Evolutionary conservation across 1,140 invertebrate species (phyloP).

Genomic region (Philaenus spumarius): DNA sequence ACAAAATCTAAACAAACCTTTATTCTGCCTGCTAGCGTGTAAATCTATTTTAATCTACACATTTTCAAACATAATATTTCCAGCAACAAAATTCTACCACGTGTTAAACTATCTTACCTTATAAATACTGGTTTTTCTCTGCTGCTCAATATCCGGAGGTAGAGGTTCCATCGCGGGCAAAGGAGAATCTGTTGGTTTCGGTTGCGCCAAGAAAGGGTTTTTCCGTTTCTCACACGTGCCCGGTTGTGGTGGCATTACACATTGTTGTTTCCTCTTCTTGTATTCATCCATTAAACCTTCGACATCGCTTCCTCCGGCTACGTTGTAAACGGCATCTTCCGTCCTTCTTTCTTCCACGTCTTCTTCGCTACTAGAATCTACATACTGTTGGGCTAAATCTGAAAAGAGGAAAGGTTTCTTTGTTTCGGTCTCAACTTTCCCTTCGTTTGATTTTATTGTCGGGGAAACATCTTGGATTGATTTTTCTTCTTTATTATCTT

Average conservation of each 20-base stretch:
- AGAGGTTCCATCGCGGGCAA: constrained; percentile 49
- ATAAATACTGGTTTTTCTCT: constrained; percentile 65
- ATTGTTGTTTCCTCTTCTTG: constrained; percentile 48
- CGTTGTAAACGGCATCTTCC: constrained; percentile 40
- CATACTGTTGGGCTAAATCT: constrained; percentile 19
- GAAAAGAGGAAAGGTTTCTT: constrained; percentile 23
- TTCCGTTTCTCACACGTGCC: constrained; percentile 28
- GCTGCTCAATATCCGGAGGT: constrained; percentile 65
- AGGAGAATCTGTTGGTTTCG: constrained; percentile 23
- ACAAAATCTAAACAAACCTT: too few relatives aligned
- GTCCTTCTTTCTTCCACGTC: constrained; percentile 12
- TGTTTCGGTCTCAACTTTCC: not conserved
- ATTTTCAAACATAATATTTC: too few relatives aligned
- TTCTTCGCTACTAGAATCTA: constrained; percentile 18
- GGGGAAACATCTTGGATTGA: not conserved
- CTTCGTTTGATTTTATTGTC: constrained; percentile 9
- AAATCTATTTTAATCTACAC: too few relatives aligned
- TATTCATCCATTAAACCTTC: constrained; percentile 50
- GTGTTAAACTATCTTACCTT: constrained; percentile 50
- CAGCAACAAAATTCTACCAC: too few relatives aligned
- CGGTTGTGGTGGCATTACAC: constrained; percentile 42
- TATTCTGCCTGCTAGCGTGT: too few relatives aligned
- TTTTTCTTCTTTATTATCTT: constrained; percentile 17
- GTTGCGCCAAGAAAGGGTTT: constrained; percentile 29
- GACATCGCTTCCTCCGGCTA: constrained; percentile 40